Evolutionary conservation across 2,113 vertebrate species (phyloP).

Genomic region (Siniperca chuatsi): DNA sequence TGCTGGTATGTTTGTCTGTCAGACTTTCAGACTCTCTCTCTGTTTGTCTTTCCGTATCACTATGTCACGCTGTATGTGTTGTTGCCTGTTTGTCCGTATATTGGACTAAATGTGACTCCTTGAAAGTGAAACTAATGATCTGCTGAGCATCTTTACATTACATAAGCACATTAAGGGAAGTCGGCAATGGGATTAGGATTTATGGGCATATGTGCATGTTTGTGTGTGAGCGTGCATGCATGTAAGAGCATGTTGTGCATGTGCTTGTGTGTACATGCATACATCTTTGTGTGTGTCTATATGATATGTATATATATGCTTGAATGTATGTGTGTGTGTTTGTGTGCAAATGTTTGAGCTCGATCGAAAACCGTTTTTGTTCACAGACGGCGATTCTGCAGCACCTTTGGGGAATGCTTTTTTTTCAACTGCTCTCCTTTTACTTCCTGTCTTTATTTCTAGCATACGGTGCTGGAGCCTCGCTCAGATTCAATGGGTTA

Average conservation of each 20-base stretch:
- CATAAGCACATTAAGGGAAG: constrained; percentile 59
- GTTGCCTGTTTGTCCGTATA: constrained; percentile 10
- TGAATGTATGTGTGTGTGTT: neutral
- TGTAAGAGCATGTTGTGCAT: neutral
- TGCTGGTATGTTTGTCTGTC: constrained; percentile 59
- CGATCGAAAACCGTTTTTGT: constrained; percentile 58
- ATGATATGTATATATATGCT: neutral
- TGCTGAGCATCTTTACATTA: constrained; percentile 53
- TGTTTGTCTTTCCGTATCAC: constrained; percentile 47
- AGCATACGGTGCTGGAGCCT: constrained; percentile 37
- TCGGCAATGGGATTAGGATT: constrained; percentile 50
- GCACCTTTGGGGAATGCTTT: constrained; percentile 72
- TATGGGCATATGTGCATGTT: constrained; percentile 11
- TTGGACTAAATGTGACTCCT: constrained; percentile 6
- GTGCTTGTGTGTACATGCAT: neutral
- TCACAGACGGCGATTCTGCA: constrained; percentile 56
- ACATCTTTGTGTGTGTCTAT: neutral
- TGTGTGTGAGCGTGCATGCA: neutral
- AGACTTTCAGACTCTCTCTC: constrained; percentile 37
- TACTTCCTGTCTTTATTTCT: constrained; percentile 69
- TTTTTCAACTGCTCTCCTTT: constrained; percentile 64
- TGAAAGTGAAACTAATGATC: constrained; percentile 48
- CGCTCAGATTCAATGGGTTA: constrained; percentile 60
- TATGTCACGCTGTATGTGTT: constrained; percentile 34
- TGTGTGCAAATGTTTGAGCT: constrained; percentile 28